Base-by-base conservation (phyloP, 2,888 invertebrate genomes). In the Poecilobothrus nobilitatus region DNA sequence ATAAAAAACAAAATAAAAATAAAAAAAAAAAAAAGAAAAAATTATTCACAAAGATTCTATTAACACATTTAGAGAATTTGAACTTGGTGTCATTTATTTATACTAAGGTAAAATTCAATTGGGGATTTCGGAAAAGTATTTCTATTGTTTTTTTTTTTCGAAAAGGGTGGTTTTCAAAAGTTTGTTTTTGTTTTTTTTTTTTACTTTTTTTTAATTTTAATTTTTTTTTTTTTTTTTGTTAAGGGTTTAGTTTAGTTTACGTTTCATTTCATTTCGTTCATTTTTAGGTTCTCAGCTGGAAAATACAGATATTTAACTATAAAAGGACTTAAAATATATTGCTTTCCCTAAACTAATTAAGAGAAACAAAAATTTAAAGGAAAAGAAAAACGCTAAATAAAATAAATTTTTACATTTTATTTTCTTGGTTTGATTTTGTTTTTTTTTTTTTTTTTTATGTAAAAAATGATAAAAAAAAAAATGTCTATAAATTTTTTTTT, bases 341-440 rank as follows among this genome's bases (percentile, higher is more conserved):
- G n/a, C n/a, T 53, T 53, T 53, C 53, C 53, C 53, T 18, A 53
- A 53, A 53, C 53, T 53, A 53, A 53, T 53, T 53, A 53, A 53
- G 53, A 53, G n/a, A 12, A 18, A 12, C n/a, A 53, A 18, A 53
- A 44, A n/a, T n/a, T 44, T 10, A 44, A 44, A 44, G 44, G 53
- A 53, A 37, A 8, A 10, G 9, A 37, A 37, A 8, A 37, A 37
- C 27, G 27, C 5, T 27, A 27, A 27, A 27, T 5, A 27, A 27
- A 27, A 27, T 27, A 27, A 27, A 27, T 27, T 27, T 27, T 27
- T 27, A 27, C 5, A 27, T 27, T 27, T 27, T 27, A 27, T 27
- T 4, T 27, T 27, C 27, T n/a, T n/a, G 27, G 27, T 27, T n/a
- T n/a, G n/a, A n/a, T n/a, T n/a, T n/a, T n/a, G n/a, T 27, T 27